Evolutionary conservation across 2,113 vertebrate genomes (phyloP).

Genomic region (Rutilus rutilus): DNA sequence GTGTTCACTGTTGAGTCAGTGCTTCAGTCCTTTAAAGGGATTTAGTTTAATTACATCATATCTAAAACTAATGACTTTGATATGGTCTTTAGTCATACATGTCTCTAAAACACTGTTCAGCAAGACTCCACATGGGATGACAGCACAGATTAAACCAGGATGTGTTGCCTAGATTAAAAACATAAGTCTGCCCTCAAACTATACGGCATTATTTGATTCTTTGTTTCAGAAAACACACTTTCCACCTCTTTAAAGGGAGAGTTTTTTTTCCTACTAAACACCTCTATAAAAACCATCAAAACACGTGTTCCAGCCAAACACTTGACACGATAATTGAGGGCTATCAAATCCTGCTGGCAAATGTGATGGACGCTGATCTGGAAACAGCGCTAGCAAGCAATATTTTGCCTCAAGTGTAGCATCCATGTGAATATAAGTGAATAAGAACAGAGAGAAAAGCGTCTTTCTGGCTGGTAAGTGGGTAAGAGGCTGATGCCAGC

Average conservation of each 20-base stretch:
- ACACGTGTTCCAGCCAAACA: neutral
- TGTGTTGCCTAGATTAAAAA: conserved; percentile 7
- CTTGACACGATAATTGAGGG: conserved; percentile 22
- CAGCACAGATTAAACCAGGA: conserved; percentile 11
- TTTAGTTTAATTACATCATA: conserved; percentile 50
- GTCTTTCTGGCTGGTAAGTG: conserved; percentile 16
- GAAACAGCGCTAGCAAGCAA: neutral
- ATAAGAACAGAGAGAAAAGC: neutral
- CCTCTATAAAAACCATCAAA: conserved; percentile 4
- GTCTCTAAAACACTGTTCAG: conserved; percentile 5
- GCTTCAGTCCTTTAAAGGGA: conserved; percentile 40
- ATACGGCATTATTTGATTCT: neutral
- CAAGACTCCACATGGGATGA: conserved; percentile 35
- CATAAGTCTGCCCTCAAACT: neutral
- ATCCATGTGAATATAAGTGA: conserved; percentile 4
- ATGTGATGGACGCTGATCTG: neutral
- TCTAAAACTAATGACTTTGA: conserved; percentile 47
- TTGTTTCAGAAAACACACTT: neutral
- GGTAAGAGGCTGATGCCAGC: neutral
- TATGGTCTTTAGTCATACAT: conserved; percentile 47
- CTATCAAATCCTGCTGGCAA: neutral
- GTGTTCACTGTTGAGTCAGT: conserved; percentile 19
- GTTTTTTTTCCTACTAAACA: neutral
- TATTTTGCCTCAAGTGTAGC: neutral
- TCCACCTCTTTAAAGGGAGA: neutral